Evolutionary conservation across 2,888 invertebrate genomes (phyloP), one percentile per base, ranked within the genome.

Genomic region (Sericinus montela): DNA sequence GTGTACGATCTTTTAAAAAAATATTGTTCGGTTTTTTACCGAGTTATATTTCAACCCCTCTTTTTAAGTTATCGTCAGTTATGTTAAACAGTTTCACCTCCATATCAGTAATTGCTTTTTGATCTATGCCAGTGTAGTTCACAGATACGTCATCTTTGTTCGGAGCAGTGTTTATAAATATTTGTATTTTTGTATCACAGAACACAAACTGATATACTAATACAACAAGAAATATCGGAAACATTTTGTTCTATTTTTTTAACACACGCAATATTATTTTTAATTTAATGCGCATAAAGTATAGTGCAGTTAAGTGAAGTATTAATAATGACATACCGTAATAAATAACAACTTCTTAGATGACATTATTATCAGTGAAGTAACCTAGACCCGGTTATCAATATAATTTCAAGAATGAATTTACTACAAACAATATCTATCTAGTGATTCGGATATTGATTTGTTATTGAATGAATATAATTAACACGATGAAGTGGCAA

Each of bases 1-100:
- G 51, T 0, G 85, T 85, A 0, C 84, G 84, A 23, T 85, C 78
- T 42, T 62, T 76, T 1, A 83, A 35, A 45, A 70, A 85, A 10
- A 84, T 57, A 6, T 75, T 63, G 0, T 79, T 58, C 0, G 86
- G 81, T 3, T 38, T 55, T 54, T 57, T 75, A 0, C 81, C 84
- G 0, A 86, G 51, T 58, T 80, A 80, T 0, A 70, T 46, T 43
- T 52, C 54, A 1, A 80, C 54, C 0, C 80, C 84, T 53, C 43
- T 54, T 23, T 77, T 82, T 3, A 86, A 52, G 53, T 75, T 80
- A 1, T 59, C 60, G 7, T 66, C 62, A 7, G 75, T 78, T 1
- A 84, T 54, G 39, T 85, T 81, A 51, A 77, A 86, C 3, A 76
- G 36, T 6, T 53, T 41, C 0, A 76, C 40, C 56, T 85, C 84